Evolutionary conservation across 2,113 vertebrate genomes (phyloP).

Genomic region (Lophotis ruficrista): DNA sequence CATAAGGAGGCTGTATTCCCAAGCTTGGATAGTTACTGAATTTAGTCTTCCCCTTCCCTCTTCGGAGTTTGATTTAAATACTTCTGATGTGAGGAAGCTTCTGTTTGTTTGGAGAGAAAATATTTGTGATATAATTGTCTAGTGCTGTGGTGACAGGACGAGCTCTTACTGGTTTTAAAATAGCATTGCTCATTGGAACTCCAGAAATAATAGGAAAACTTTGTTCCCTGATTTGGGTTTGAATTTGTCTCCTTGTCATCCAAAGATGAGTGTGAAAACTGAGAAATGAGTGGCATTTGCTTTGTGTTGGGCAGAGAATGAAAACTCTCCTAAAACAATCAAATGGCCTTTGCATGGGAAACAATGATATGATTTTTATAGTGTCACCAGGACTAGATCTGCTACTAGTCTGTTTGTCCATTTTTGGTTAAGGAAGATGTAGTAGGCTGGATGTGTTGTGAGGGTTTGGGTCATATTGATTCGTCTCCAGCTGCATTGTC

Average conservation of each 20-base stretch:
- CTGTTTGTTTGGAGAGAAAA: not conserved
- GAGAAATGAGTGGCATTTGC: not conserved
- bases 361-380: not conserved
- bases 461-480: not conserved
- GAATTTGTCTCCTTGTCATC: not conserved
- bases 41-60: not conserved
- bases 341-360: not conserved
- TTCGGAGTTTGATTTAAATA: not conserved
- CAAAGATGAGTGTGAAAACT: not conserved
- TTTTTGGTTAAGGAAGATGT: not conserved
- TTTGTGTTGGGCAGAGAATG: not conserved
- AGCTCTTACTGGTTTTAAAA: not conserved
- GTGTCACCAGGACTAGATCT: not conserved
- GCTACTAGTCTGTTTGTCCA: not conserved
- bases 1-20: not conserved
- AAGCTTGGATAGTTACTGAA: not conserved
- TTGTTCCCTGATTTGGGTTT: not conserved
- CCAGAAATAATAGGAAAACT: not conserved
- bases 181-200: not conserved
- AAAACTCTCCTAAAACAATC: not conserved
- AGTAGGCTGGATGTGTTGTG: fast-evolving
- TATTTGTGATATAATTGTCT: not conserved
- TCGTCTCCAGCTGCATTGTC: fast-evolving
- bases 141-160: not conserved
- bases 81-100: not conserved